Base-by-base conservation (phyloP, 2,797 vertebrate genomes). In the Cryptoprocta ferox region DNA sequence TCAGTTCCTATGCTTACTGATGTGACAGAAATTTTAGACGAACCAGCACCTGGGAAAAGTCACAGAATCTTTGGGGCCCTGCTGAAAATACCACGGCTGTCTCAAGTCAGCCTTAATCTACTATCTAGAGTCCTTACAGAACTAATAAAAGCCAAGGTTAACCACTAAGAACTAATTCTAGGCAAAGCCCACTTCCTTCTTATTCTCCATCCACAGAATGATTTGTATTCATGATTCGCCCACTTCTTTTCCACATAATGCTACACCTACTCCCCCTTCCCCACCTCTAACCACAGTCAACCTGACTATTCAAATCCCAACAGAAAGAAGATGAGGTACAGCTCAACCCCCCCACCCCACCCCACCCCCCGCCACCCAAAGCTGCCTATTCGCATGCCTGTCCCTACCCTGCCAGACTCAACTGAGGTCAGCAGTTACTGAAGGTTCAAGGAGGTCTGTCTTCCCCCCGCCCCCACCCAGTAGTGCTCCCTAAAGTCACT, bases 1-100 rank as follows among this genome's bases (percentile, higher is more conserved):
- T 63, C 53, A n/a, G 7, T 42, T 71, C 14, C 35, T 71, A 0
- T 94, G 56, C 13, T 63, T 85, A 56, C 1, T 30, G 6, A 81
- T 32, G 13, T 53, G 89, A 59, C 50, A 93, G 37, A 95, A 91
- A 97, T 79, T 95, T 78, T 75, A 89, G 56, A 84, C 19, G 15
- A 12, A 84, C 14, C 26, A 86, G 26, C 4, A n/a, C 42, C n/a
- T 42, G 45, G 35, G 24, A 91, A 89, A 45, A 93, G 18, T 28
- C 63, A n/a, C 32, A 95, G 63, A 83, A 18, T 56, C 32, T 80
- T 73, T 65, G 53, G 12, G 50, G 59, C n/a, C 48, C 91, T 96
- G 21, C 50, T 94, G 37, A 89, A 97, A 91, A 86, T 56, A 83
- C 24, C 18, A 42, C 1, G 12, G 13, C 26, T 85, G 2, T 32